phyloP scores from a whole-genome alignment of 2,888 invertebrate genomes.

The Trisateles emortualis region DNA sequence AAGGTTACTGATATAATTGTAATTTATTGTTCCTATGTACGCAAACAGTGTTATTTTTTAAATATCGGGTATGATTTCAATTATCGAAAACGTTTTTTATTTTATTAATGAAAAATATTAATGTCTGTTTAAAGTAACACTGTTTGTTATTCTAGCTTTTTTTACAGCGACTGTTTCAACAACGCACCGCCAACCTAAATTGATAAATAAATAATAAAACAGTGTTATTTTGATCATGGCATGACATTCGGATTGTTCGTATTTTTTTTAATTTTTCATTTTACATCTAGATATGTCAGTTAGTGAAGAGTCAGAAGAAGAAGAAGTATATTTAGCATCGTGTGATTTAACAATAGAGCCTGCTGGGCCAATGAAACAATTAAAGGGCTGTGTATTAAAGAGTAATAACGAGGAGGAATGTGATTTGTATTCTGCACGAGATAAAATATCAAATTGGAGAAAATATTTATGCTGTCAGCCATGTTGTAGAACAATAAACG shows the following conservation, averaged over 20 bases:
- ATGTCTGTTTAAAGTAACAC: constrained; percentile 64
- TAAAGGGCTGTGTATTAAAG: constrained; percentile 68
- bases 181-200: constrained; percentile 60
- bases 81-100: constrained; percentile 12
- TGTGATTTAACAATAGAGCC: constrained; percentile 67
- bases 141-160: constrained; percentile 60
- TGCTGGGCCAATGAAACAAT: constrained; percentile 47
- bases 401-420: constrained; percentile 52
- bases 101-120: background rate
- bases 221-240: constrained; percentile 68
- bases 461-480: constrained; percentile 61
- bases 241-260: constrained; percentile 8
- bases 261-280: constrained; percentile 29
- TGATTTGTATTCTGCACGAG: constrained; percentile 23
- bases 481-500: constrained; percentile 54
- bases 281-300: constrained; percentile 49
- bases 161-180: constrained; percentile 54
- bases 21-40: background rate
- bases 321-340: constrained; percentile 68
- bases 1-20: constrained; percentile 57
- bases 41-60: constrained; percentile 66
- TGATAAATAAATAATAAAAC: constrained; percentile 42
- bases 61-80: constrained; percentile 1
- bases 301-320: constrained; percentile 58
- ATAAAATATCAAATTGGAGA: constrained; percentile 56